Evolutionary conservation across 2,797 vertebrate species (phyloP).

Genomic region (Carapus acus): DNA sequence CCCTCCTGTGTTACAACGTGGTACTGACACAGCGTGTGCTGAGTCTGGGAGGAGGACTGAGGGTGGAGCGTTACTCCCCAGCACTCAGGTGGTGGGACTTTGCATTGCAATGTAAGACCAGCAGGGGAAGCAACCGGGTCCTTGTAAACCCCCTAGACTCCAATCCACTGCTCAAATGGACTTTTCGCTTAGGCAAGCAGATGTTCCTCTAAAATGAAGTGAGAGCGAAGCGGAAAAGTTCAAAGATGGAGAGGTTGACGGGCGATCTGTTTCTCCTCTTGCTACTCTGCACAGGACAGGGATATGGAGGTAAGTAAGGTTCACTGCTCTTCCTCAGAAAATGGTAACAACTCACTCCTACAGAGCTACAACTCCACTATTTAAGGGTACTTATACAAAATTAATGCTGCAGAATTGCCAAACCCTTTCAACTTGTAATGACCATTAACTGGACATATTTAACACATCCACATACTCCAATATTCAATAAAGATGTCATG

Average conservation of each 20-base stretch:
- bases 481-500: too few relatives aligned
- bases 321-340: neutral
- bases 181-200: constrained; percentile 26
- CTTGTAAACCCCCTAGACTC: constrained; percentile 15
- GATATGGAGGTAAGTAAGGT: constrained; percentile 62
- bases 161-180: constrained; percentile 22
- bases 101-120: constrained; percentile 29
- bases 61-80: constrained; percentile 43
- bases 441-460: too few relatives aligned
- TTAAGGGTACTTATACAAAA: too few relatives aligned
- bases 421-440: too few relatives aligned
- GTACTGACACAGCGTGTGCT: constrained; percentile 8
- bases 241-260: constrained; percentile 43
- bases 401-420: too few relatives aligned
- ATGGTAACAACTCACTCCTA: neutral
- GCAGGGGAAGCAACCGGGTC: constrained; percentile 9
- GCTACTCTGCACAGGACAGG: constrained; percentile 53
- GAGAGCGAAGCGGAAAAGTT: constrained; percentile 13
- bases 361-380: neutral
- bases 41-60: constrained; percentile 20
- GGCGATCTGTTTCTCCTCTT: constrained; percentile 53
- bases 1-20: constrained; percentile 41
- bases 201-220: constrained; percentile 44
- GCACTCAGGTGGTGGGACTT: constrained; percentile 45
- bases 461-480: too few relatives aligned